Base-by-base conservation (phyloP, 2,113 vertebrate genomes). In the Channa argus region DNA sequence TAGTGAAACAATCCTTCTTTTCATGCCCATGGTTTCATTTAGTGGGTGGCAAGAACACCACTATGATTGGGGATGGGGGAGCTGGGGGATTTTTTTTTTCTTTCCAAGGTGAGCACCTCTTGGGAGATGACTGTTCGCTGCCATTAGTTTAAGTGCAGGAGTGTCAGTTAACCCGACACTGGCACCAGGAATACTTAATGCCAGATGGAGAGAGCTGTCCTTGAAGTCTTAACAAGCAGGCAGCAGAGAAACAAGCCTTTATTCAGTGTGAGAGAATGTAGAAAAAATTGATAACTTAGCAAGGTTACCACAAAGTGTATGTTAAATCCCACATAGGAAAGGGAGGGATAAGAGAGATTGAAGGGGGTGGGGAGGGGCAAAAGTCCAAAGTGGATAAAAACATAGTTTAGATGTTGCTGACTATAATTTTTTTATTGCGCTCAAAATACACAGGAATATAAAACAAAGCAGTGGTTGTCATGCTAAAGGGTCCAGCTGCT, bases 401-500 rank as follows among this genome's bases (percentile, higher is more conserved):
- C 86, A 91, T 82, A 89, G 91, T 83, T 86, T 95, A 88, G 91
- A 90, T 95, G 92, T 94, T 95, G 92, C 95, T 96, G 94, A 95
- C 94, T 90, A 88, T 92, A 93, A 94, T 94, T 94, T 95, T n/a
- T 94, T 93, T 95, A 92, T 92, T 93, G 88, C 91, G 64, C 88
- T 94, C 1, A 90, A 94, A 94, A 89, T 91, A 88, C 75, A 91
- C 85, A 81, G 85, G 88, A 83, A 88, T 90, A 83, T 87, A 90
- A 93, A 94, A 96, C 94, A 95, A 95, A 94, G 94, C 92, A 81
- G 88, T 55, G 89, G 88, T 95, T 96, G 95, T 96, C 94, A 88
- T 82, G 68, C 85, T 91, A 85, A 88, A 91, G 92, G 86, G 89
- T 93, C 92, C 93, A 86, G 92, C 92, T 93, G 93, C 89, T 94